A percentile compares a stretch with the other conserved stretches of the same genome.
phyloP scores from a whole-genome alignment of 2,797 vertebrate species.

The Argyrosomus regius region DNA sequence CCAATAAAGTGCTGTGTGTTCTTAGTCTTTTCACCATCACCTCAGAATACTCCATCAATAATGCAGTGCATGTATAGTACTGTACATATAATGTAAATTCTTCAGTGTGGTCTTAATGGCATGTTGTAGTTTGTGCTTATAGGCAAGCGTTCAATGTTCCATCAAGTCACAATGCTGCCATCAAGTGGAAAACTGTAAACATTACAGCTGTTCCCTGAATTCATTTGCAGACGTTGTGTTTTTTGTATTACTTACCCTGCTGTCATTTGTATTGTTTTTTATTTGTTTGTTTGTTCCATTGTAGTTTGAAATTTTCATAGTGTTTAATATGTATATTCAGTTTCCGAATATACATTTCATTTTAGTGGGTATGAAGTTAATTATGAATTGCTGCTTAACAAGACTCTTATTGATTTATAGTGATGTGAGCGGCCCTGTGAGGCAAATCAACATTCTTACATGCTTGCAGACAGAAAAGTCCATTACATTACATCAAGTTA shows the following conservation, averaged over 20 bases:
- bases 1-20: background rate
- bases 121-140: background rate
- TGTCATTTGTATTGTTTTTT: background rate
- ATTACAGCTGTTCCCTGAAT: constrained; percentile 40
- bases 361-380: background rate
- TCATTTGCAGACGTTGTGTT: background rate
- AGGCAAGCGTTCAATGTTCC: background rate
- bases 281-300: background rate
- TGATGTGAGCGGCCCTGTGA: background rate
- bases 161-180: constrained; percentile 71
- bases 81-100: background rate
- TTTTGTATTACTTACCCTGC: too few species aligned
- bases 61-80: background rate
- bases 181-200: constrained; percentile 53
- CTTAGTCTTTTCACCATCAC: background rate
- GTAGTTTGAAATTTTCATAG: too few species aligned
- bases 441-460: background rate
- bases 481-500: too few species aligned
- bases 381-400: background rate
- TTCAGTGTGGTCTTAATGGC: background rate
- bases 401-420: background rate
- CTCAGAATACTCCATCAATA: background rate
- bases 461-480: too few species aligned
- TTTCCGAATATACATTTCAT: background rate
- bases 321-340: background rate